These are phyloP conservation scores for Lagorchestes hirsutus DNA, from an alignment of 2,797 vertebrate genomes.

Conservation along the genomic window DNA sequence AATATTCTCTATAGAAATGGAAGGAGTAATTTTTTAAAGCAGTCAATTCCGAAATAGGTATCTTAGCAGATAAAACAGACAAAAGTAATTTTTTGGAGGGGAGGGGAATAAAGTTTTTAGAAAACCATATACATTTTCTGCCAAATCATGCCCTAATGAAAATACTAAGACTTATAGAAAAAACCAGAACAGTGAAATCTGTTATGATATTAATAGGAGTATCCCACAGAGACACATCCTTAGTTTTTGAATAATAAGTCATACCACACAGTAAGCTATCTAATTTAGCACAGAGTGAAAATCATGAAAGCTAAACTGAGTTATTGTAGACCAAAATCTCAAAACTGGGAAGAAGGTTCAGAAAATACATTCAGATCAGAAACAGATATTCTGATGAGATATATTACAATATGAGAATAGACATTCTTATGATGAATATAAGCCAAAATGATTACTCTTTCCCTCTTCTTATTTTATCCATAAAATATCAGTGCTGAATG, in stretches of 20 bases:
- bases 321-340: neutral
- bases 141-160: slow-evolving; percentile 54
- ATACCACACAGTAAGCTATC: slow-evolving; percentile 69
- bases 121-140: slow-evolving; percentile 46
- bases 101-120: neutral
- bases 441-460: neutral
- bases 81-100: neutral
- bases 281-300: slow-evolving; percentile 73
- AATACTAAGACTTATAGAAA: slow-evolving; percentile 63
- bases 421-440: neutral
- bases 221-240: slow-evolving; percentile 73
- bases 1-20: slow-evolving; percentile 66
- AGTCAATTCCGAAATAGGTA: slow-evolving; percentile 60
- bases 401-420: neutral
- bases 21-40: slow-evolving; percentile 68
- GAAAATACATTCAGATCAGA: slow-evolving; percentile 17
- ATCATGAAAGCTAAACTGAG: slow-evolving; percentile 62
- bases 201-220: slow-evolving; percentile 75
- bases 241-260: slow-evolving; percentile 78
- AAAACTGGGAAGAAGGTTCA: slow-evolving; percentile 35
- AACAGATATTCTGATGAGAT: neutral
- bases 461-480: neutral
- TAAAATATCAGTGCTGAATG: neutral
- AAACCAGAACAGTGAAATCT: slow-evolving; percentile 72
- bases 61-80: neutral